Base-by-base conservation (phyloP, 2,888 invertebrate species). In the Agapetus fuscipes region DNA sequence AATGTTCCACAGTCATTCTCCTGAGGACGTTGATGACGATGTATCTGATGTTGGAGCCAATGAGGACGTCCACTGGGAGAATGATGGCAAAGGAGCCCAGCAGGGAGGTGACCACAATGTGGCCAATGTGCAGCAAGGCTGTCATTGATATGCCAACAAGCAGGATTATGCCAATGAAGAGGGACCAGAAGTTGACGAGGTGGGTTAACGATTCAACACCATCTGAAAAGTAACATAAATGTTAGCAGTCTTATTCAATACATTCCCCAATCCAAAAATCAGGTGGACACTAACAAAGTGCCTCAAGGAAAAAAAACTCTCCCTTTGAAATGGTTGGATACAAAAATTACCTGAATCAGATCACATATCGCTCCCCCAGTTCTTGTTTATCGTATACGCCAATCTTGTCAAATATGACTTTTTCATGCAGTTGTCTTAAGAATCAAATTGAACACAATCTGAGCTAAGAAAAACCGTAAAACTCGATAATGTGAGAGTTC, bases 1-100 rank as follows among this genome's bases (percentile, higher is more conserved):
- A 83, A n/a, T 66, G 60, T 0, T 62, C 53, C 7, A 78, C 71
- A 0, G 71, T 69, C 0, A 75, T 72, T 46, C 83, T 69, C 46
- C 82, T 62, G n/a, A 80, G 55, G 0, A 72, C 64, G 52, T 83
- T 83, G 13, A 83, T 63, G 2, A 83, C 50, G 24, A 84, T 78
- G 53, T 78, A 83, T 50, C 78, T 78, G 49, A 85, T 58, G 58
- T 73, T 76, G 17, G 78, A 72, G 15, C 78, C 78, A 43, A 74
- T 47, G 51, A 73, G 80, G 52, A 74, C 73, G 59, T 82, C 83
- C 9, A 82, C 54, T 26, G 80, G 68, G 45, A 76, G 59, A 30
- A 79, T 61, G 9, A 74, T 55, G 16, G 74, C 66, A 55, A 75
- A 83, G 7, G 78, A 66, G 31, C 83, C 83, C 17, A 84, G 57